phyloP scores from a whole-genome alignment of 1,140 invertebrate species.

The Rhynchophorus ferrugineus region DNA sequence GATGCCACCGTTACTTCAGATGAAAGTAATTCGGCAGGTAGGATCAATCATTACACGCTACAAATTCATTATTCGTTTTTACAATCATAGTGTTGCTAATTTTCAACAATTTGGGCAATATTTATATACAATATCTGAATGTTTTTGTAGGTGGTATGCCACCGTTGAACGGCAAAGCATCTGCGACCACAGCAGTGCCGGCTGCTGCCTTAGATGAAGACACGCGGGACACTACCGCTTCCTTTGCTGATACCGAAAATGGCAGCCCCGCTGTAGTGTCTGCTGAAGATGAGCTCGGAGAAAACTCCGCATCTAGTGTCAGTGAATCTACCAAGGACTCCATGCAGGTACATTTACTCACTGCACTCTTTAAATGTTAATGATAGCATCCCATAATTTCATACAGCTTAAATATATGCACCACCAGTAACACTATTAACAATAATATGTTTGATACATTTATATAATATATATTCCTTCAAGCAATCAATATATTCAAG shows the following conservation, averaged over 20 bases:
- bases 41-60: too few relatives aligned
- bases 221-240: constrained; percentile 54
- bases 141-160: constrained; percentile 17
- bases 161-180: constrained; percentile 42
- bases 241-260: constrained; percentile 53
- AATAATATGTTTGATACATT: too few relatives aligned
- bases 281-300: constrained; percentile 12
- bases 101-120: too few relatives aligned
- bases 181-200: constrained; percentile 16
- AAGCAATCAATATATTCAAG: too few relatives aligned
- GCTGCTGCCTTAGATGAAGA: constrained; percentile 40
- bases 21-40: constrained; percentile 46
- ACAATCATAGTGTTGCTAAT: too few relatives aligned
- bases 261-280: constrained; percentile 14
- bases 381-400: too few relatives aligned
- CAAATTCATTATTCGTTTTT: neutral
- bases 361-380: too few relatives aligned
- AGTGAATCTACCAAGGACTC: constrained; percentile 40
- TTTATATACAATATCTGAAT: too few relatives aligned
- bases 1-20: constrained; percentile 43
- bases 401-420: too few relatives aligned
- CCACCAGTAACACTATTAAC: too few relatives aligned
- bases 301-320: constrained; percentile 25
- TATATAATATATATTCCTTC: too few relatives aligned
- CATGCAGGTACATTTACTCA: constrained; percentile 21